Evolutionary conservation across 2,113 vertebrate species (phyloP).

Genomic region (Talpa occidentalis): DNA sequence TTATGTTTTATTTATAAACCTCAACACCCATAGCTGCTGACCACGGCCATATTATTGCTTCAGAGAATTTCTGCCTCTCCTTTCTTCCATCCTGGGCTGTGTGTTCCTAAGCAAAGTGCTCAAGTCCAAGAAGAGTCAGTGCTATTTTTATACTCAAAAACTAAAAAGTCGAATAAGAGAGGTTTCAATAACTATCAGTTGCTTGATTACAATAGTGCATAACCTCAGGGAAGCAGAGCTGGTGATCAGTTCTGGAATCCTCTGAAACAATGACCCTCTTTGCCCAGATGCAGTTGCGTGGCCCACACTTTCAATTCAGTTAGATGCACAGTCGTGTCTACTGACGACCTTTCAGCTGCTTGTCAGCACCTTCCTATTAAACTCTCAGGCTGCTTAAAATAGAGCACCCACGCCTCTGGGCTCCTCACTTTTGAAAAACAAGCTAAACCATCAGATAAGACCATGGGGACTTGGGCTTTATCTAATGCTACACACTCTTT

Average conservation of each 20-base stretch:
- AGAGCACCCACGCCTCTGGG: conserved; percentile 76
- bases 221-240: neutral
- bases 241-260: neutral
- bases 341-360: conserved; percentile 76
- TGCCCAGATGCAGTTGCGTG: neutral
- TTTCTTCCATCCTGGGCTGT: neutral
- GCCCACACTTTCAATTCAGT: conserved; percentile 58
- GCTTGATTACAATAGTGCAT: conserved; percentile 2
- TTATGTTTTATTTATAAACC: conserved; percentile 66
- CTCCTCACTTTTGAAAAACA: conserved; percentile 78
- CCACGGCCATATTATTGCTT: neutral
- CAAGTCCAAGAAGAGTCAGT: neutral
- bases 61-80: neutral
- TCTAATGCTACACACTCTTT: conserved; percentile 84
- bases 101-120: neutral
- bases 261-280: conserved; percentile 27
- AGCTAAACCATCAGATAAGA: conserved; percentile 85
- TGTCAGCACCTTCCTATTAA: conserved; percentile 73
- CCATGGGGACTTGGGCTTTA: conserved; percentile 79
- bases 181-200: neutral
- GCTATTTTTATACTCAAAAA: conserved; percentile 4
- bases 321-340: conserved; percentile 52
- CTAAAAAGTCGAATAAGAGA: neutral
- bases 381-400: conserved; percentile 80
- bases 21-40: neutral